phyloP scores from a whole-genome alignment of 2,113 vertebrate genomes.

The Vanacampus margaritifer region DNA sequence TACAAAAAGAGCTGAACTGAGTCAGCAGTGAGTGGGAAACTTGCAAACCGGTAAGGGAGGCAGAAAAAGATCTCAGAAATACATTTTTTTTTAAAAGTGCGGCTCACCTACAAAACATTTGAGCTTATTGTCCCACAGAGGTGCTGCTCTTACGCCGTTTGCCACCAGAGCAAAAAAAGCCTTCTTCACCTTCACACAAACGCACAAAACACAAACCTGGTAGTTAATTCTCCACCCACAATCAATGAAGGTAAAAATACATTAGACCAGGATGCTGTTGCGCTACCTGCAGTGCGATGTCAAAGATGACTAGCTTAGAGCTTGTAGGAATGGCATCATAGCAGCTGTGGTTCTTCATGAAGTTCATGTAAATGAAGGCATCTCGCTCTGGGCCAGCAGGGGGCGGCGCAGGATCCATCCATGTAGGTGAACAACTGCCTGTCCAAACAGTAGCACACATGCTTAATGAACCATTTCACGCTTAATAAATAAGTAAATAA shows the following conservation, averaged over 20 bases:
- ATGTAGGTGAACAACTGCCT: slow-evolving; percentile 1
- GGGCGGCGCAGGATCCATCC: background rate
- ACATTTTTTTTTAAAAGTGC: too few relatives aligned
- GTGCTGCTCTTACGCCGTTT: slow-evolving; percentile 62
- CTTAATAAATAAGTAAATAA: too few relatives aligned
- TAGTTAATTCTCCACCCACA: background rate
- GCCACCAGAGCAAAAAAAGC: slow-evolving; percentile 68
- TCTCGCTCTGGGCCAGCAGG: slow-evolving; percentile 56
- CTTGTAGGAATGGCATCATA: slow-evolving; percentile 91
- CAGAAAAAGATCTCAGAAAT: background rate
- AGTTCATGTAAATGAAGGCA: slow-evolving; percentile 83
- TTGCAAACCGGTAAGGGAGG: background rate
- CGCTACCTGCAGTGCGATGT: slow-evolving; percentile 82
- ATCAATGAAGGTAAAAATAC: background rate
- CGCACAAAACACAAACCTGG: background rate
- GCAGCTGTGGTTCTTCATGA: slow-evolving; percentile 89
- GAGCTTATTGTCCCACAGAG: slow-evolving; percentile 65
- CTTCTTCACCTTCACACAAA: slow-evolving; percentile 57
- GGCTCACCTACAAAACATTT: slow-evolving; percentile 65
- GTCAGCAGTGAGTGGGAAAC: too few relatives aligned
- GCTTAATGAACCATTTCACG: background rate
- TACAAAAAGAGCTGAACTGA: too few relatives aligned
- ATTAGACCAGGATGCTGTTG: background rate
- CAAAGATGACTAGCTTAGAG: slow-evolving; percentile 92
- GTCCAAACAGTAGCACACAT: background rate